Evolutionary conservation across 2,113 vertebrate genomes (phyloP).

Genomic region (Centropristis striata): DNA sequence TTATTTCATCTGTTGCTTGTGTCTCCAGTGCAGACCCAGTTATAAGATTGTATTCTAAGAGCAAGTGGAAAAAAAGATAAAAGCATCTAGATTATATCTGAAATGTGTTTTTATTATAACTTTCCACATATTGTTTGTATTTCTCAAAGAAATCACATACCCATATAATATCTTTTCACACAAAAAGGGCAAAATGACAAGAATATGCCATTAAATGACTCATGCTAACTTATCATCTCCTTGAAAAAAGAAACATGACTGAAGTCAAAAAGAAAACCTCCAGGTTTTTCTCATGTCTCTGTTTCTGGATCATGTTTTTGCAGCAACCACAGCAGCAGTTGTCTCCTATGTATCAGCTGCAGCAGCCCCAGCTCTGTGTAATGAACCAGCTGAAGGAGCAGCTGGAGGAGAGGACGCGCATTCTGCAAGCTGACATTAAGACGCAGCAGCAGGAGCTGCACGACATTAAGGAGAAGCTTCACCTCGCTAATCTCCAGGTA

Average conservation of each 20-base stretch:
- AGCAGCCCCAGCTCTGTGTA: constrained; percentile 87
- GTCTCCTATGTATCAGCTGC: constrained; percentile 64
- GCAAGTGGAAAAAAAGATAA: not conserved
- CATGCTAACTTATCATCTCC: constrained; percentile 6
- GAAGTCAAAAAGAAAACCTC: not conserved
- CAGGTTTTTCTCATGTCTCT: constrained; percentile 3
- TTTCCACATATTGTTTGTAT: not conserved
- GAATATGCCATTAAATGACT: constrained; percentile 31
- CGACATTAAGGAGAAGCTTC: constrained; percentile 91
- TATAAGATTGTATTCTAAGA: constrained; percentile 18
- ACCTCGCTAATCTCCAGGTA: constrained; percentile 90
- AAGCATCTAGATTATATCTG: not conserved
- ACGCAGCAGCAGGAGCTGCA: constrained; percentile 90
- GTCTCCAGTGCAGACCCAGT: not conserved
- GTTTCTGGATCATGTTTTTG: constrained; percentile 22
- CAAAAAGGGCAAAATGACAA: constrained; percentile 11
- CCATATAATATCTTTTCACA: constrained; percentile 4
- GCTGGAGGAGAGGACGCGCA: constrained; percentile 89
- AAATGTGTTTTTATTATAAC: not conserved
- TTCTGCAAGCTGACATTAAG: constrained; percentile 91
- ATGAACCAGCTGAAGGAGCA: constrained; percentile 92
- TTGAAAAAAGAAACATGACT: not conserved
- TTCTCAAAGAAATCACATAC: constrained; percentile 2
- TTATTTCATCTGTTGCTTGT: constrained; percentile 18
- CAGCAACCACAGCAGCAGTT: constrained; percentile 42